Evolutionary conservation across 2,888 invertebrate genomes (phyloP).

Genomic region (Limnephilus marmoratus): DNA sequence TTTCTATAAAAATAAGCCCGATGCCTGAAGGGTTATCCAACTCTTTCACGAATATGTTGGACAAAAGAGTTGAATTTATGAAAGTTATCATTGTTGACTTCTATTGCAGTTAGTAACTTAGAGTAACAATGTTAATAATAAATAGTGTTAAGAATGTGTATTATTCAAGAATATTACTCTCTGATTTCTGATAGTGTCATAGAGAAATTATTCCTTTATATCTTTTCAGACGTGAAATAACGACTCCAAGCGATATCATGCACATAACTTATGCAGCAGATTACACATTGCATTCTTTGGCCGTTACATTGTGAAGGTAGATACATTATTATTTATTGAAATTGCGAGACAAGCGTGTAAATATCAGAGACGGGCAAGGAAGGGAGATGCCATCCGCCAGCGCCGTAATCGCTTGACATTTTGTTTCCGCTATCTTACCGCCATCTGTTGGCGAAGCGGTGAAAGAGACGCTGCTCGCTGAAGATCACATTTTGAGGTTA

Average conservation of each 20-base stretch:
- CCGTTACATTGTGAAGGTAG: not conserved
- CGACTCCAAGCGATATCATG: not conserved
- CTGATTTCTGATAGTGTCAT: conserved; percentile 2
- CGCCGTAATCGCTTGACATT: conserved; percentile 11
- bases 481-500: not conserved
- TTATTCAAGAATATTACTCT: not conserved
- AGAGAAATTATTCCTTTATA: not conserved
- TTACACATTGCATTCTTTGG: conserved; percentile 2
- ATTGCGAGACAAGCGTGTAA: not conserved
- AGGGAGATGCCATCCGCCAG: not conserved
- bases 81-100: no score
- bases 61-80: no score
- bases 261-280: not conserved
- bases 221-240: not conserved
- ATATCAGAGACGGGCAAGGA: not conserved
- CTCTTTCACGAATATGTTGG: no score
- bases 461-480: not conserved
- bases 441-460: conserved; percentile 10
- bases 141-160: not conserved
- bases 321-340: not conserved
- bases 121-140: not conserved
- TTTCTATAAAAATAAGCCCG: no score
- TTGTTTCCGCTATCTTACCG: conserved; percentile 20
- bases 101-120: no score
- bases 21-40: no score